Percentiles rank a stretch among this genome's conserved stretches.
These are phyloP conservation scores for Chymomyza amoena DNA, from an alignment of 2,888 invertebrate genomes.

Conservation along the genomic window DNA sequence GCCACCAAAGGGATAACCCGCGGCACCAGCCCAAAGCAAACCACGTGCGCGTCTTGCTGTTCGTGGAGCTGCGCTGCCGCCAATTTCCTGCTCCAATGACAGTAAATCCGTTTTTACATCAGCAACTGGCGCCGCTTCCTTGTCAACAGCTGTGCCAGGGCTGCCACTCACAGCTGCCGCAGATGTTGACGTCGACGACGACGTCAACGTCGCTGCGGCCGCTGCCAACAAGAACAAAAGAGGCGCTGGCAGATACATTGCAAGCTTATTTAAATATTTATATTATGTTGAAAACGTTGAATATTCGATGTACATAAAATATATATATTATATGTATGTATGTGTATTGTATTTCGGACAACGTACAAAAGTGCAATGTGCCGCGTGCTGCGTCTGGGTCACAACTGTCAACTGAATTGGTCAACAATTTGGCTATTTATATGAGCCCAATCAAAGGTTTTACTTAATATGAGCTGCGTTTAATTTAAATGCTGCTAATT, in stretches of 20 bases:
- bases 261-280: conserved; percentile 58
- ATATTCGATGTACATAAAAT: conserved; percentile 40
- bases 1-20: conserved; percentile 31
- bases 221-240: conserved; percentile 18
- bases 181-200: conserved; percentile 39
- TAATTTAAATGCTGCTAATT: conserved; percentile 48
- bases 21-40: conserved; percentile 35
- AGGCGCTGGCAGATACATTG: conserved; percentile 19
- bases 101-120: conserved; percentile 67
- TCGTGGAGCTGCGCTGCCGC: conserved; percentile 46
- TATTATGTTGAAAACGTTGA: conserved; percentile 18
- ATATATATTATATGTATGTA: too few relatives aligned
- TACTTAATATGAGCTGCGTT: conserved; percentile 17
- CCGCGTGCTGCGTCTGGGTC: conserved; percentile 22
- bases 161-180: conserved; percentile 11
- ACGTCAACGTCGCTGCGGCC: conserved; percentile 45
- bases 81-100: conserved; percentile 68
- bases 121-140: conserved; percentile 65
- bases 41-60: conserved; percentile 26
- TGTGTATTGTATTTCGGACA: too few relatives aligned
- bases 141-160: conserved; percentile 55
- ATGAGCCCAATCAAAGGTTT: conserved; percentile 27
- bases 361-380: conserved; percentile 19
- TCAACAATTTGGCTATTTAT: conserved; percentile 50
- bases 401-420: conserved; percentile 46